Percentiles rank a stretch among this genome's conserved stretches.
Evolutionary conservation across 2,113 vertebrate species (phyloP).

Genomic region (Rattus norvegicus): DNA sequence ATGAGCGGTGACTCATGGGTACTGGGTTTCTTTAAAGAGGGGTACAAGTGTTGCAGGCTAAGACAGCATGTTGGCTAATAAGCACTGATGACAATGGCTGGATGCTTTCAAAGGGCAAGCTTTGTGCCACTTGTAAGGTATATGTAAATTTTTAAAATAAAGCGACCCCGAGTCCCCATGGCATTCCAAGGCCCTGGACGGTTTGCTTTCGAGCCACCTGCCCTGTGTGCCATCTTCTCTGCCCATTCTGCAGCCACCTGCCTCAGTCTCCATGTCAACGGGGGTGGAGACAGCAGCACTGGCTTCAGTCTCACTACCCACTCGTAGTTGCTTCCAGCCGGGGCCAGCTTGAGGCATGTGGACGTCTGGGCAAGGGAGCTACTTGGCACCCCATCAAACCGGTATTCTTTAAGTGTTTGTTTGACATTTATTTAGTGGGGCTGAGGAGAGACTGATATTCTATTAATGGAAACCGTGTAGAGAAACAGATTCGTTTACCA

Average conservation of each 20-base stretch:
- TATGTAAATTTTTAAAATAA: not conserved
- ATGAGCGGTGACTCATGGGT: not conserved
- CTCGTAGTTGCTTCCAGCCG: not conserved
- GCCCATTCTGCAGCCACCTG: not conserved
- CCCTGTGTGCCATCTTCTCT: not conserved
- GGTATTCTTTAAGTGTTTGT: conserved; percentile 64
- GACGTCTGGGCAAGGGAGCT: conserved; percentile 51
- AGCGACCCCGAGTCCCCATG: not conserved
- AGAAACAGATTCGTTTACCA: conserved; percentile 52
- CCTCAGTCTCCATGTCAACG: conserved; percentile 12
- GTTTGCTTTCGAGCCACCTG: not conserved
- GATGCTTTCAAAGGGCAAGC: not conserved
- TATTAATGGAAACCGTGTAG: conserved; percentile 50
- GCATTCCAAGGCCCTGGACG: not conserved
- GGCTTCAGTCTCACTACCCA: not conserved
- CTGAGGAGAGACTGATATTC: conserved; percentile 50
- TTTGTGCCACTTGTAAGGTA: not conserved
- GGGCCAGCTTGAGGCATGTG: conserved; percentile 53
- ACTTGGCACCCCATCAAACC: conserved; percentile 16
- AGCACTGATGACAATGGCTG: not conserved
- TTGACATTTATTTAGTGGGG: conserved; percentile 71
- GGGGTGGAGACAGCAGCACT: not conserved
- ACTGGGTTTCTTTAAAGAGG: not conserved
- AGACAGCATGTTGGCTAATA: accelerated
- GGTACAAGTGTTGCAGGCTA: not conserved